Conservation (phyloP, 2,888 invertebrate species). For the Anodontia alba region DNA sequence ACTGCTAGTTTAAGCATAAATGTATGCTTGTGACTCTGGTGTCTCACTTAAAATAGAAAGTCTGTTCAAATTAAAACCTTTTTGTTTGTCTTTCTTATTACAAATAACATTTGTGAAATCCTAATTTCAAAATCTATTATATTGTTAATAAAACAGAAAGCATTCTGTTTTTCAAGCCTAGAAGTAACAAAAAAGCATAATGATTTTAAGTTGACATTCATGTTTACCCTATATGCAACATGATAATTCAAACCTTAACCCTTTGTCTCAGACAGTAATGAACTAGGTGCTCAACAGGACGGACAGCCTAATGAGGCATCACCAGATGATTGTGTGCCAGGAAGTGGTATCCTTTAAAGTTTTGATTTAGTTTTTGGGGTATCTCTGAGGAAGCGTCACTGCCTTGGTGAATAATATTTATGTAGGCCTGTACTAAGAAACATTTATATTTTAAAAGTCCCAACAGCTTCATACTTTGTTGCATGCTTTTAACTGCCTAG, state of each 20-base stretch:
- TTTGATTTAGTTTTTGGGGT: neutral
- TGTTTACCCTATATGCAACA: neutral
- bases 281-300: slow-evolving; percentile 20
- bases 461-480: neutral
- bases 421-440: slow-evolving; percentile 25
- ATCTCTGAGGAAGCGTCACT: neutral
- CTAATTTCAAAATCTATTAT: neutral
- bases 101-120: neutral
- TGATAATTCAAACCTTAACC: slow-evolving; percentile 27
- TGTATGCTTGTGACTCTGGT: too few relatives aligned
- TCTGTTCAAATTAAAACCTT: neutral
- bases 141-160: neutral
- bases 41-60: neutral
- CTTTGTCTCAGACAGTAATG: slow-evolving; percentile 19
- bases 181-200: slow-evolving; percentile 7
- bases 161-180: slow-evolving; percentile 19
- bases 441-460: neutral
- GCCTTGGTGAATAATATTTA: slow-evolving; percentile 8
- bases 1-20: too few relatives aligned
- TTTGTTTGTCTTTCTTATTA: neutral
- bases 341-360: slow-evolving; percentile 14
- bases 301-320: slow-evolving; percentile 19
- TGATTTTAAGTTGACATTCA: slow-evolving; percentile 10
- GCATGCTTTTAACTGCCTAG: slow-evolving; percentile 23
- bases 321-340: slow-evolving; percentile 12